Base-by-base conservation (phyloP, 2,888 invertebrate genomes). In the Coenonympha arcania region DNA sequence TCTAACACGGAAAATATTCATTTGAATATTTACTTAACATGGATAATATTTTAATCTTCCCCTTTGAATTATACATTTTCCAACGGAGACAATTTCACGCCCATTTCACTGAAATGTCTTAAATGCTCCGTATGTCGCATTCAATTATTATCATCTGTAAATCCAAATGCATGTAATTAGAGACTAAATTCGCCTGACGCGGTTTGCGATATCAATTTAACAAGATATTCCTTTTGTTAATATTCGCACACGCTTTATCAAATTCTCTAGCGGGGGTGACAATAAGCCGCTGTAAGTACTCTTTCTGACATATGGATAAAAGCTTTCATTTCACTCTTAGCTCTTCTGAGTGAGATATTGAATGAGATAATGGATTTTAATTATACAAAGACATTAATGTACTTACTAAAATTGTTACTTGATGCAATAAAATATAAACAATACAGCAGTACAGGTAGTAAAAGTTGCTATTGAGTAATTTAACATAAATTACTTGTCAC, bases 41-140 rank as follows among this genome's bases (percentile, higher is more conserved):
- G 87, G 84, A 87, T 87, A 87, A 87, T 87, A 87, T 87, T 87
- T 87, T 87, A 87, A 87, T 87, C 87, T 87, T 84, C 87, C 87
- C 87, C 85, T 86, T 81, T 84, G 84, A 85, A 85, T 84, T 85
- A 86, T 80, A 86, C 85, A 83, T 82, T 86, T 86, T 85, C 85
- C 79, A 82, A 72, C 81, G 82, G 83, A 86, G 85, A 85, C 85
- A 86, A 85, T 84, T 84, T 85, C 84, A 81, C 83, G 78, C 75
- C 66, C 63, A 66, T 67, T 76, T 69, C 66, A 57, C 59, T 55
- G 55, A 69, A 85, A 83, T 61, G 77, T 48, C 73, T 62, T 75
- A 87, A 75, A 64, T 68, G 60, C 55, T 40, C n/a, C 30, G 46
- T 53, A 59, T 52, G 49, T 49, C 62, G 50, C 76, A 77, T 50